Conservation (phyloP, 2,113 vertebrate genomes). For the Phalacrocorax carbo region DNA sequence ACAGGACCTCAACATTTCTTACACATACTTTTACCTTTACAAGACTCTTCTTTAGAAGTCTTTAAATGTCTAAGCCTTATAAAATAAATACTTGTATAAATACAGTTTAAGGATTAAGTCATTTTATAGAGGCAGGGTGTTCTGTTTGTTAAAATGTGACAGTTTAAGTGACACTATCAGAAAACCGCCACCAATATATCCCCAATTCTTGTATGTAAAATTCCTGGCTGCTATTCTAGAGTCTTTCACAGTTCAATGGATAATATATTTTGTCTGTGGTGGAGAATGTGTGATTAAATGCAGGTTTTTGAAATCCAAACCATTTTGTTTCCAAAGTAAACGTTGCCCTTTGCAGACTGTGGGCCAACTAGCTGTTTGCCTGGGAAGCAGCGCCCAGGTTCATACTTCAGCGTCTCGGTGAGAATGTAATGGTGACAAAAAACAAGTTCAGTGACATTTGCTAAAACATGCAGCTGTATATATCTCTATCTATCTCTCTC, state of each 20-base stretch:
- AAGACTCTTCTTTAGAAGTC: constrained; percentile 66
- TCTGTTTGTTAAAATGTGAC: constrained; percentile 63
- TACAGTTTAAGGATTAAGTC: constrained; percentile 67
- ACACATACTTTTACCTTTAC: constrained; percentile 67
- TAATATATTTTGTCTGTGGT: constrained; percentile 64
- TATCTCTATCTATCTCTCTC: not conserved
- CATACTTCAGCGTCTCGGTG: not conserved
- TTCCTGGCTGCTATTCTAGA: constrained; percentile 67
- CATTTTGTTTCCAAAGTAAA: constrained; percentile 58
- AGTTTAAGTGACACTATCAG: constrained; percentile 67
- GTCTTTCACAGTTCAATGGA: constrained; percentile 70
- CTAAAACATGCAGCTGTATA: constrained; percentile 15
- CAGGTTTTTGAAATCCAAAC: constrained; percentile 41
- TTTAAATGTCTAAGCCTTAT: constrained; percentile 78
- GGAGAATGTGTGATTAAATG: constrained; percentile 64
- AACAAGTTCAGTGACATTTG: not conserved
- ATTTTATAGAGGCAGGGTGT: constrained; percentile 67
- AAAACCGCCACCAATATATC: constrained; percentile 70
- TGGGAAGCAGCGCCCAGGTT: constrained; percentile 46
- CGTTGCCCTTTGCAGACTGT: constrained; percentile 17
- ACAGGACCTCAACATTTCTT: constrained; percentile 71
- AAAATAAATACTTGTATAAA: constrained; percentile 74
- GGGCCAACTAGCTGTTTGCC: constrained; percentile 9
- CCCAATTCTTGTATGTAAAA: constrained; percentile 66
- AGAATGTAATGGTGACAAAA: constrained; percentile 31